These are phyloP conservation scores for Leptonema lineaticorne DNA, from an alignment of 1,140 invertebrate genomes.

Conservation along the genomic window DNA sequence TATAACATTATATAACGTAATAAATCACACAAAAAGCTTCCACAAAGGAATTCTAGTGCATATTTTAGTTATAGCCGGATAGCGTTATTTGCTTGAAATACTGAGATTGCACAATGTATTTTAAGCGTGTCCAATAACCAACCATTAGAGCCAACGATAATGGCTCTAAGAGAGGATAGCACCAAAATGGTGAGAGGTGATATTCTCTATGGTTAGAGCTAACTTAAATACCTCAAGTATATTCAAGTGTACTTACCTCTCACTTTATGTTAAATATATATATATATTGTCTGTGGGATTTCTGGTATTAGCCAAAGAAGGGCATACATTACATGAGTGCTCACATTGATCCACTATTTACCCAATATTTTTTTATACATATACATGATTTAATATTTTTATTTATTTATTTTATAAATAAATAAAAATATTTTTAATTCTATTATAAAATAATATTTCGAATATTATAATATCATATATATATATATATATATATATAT, in stretches of 20 bases:
- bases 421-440: no score
- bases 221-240: no score
- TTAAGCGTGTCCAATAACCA: conserved; percentile 8
- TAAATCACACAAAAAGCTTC: not conserved
- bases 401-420: no score
- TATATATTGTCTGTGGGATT: not conserved
- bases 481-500: no score
- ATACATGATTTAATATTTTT: no score
- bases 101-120: conserved; percentile 5
- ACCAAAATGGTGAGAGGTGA: not conserved
- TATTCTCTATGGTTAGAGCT: no score
- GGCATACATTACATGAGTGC: not conserved
- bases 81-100: not conserved
- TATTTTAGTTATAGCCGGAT: not conserved
- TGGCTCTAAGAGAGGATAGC: not conserved
- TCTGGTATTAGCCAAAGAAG: not conserved
- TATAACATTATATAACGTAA: no score
- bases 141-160: conserved; percentile 5
- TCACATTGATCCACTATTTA: no score
- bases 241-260: no score
- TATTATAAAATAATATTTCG: no score
- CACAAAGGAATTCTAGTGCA: not conserved
- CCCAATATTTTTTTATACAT: no score
- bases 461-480: no score
- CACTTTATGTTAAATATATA: not conserved